Percentiles rank a stretch among this genome's conserved stretches.
These are phyloP conservation scores for Ceyx margarethae DNA, from an alignment of 2,113 vertebrate species.

Conservation along the genomic window DNA sequence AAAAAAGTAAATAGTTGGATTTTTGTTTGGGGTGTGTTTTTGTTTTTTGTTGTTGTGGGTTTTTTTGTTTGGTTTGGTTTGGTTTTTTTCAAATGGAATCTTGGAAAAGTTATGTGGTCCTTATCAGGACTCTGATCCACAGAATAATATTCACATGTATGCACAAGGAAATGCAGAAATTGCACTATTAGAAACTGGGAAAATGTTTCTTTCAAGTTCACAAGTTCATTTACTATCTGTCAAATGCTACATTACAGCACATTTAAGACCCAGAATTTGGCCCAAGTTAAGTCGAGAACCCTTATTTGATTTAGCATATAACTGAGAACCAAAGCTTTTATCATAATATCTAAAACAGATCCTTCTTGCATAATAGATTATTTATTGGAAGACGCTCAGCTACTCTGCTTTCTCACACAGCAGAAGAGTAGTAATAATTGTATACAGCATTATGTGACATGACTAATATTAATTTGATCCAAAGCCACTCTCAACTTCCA, in stretches of 20 bases:
- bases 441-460: neutral
- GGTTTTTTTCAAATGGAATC: neutral
- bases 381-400: neutral
- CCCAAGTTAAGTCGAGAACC: neutral
- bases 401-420: neutral
- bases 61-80: neutral
- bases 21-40: no score
- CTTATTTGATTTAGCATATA: neutral
- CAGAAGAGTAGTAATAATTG: neutral
- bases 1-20: neutral
- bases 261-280: neutral
- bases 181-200: neutral
- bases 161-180: neutral
- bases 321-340: neutral
- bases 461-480: neutral
- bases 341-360: neutral
- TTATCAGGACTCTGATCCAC: neutral
- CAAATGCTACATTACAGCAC: neutral
- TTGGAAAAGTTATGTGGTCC: neutral
- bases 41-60: neutral
- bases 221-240: neutral
- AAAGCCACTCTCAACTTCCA: neutral
- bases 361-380: neutral
- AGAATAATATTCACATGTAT: neutral
- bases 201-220: neutral